Percentiles rank a stretch among this genome's conserved stretches.
Evolutionary conservation across 2,113 vertebrate species (phyloP).

Genomic region (Sorex araneus): DNA sequence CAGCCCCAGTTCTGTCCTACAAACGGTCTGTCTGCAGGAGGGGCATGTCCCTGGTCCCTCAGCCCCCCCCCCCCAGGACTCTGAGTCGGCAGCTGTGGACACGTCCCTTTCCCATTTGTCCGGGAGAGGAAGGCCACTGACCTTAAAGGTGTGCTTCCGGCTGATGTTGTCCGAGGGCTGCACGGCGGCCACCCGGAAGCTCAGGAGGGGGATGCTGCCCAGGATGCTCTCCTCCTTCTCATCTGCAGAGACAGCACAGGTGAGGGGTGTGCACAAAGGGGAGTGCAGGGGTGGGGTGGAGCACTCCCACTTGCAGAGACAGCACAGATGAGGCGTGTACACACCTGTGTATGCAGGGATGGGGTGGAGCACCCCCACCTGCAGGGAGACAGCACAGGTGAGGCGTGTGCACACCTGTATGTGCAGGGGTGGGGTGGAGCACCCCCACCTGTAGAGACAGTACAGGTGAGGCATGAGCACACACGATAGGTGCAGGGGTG

Average conservation of each 20-base stretch:
- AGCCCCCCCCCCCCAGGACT: accelerated
- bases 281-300: too few species aligned
- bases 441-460: neutral
- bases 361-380: accelerated
- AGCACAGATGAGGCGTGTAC: too few species aligned
- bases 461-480: neutral
- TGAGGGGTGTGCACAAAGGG: accelerated
- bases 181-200: conserved; percentile 93
- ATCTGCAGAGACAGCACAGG: conserved; percentile 87
- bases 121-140: conserved; percentile 85
- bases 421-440: too few species aligned
- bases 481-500: too few species aligned
- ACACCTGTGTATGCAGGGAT: neutral
- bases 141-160: conserved; percentile 97
- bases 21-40: too few species aligned
- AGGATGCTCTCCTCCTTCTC: conserved; percentile 96
- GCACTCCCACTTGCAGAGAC: too few species aligned
- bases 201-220: conserved; percentile 96
- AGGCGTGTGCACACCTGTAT: too few species aligned
- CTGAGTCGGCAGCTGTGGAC: neutral
- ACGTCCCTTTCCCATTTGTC: neutral
- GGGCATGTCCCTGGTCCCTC: neutral
- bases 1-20: neutral
- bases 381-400: too few species aligned
- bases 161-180: conserved; percentile 95